Evolutionary conservation across 2,888 invertebrate genomes (phyloP).

Genomic region (Apeira syringaria): DNA sequence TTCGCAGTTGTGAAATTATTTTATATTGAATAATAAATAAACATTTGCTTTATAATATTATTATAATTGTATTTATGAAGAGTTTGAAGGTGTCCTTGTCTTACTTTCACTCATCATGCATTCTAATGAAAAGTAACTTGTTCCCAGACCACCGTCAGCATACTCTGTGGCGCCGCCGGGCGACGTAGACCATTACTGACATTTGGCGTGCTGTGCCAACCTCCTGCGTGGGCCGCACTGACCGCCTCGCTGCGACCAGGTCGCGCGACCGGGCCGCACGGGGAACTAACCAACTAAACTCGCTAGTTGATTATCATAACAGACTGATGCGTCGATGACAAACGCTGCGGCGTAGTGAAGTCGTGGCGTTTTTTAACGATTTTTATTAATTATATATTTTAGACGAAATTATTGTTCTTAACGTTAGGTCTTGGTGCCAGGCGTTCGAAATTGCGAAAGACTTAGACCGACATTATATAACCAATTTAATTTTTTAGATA

Average conservation of each 20-base stretch:
- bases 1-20: too few relatives aligned
- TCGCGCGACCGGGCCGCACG: too few relatives aligned
- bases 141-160: constrained; percentile 67
- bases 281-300: constrained; percentile 19
- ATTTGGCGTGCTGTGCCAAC: constrained; percentile 55
- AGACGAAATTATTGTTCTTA: constrained; percentile 11
- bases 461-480: neutral
- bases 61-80: too few relatives aligned
- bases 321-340: constrained; percentile 27
- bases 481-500: neutral
- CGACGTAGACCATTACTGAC: constrained; percentile 74
- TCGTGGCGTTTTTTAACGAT: constrained; percentile 25
- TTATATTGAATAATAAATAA: too few relatives aligned
- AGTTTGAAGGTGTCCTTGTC: too few relatives aligned
- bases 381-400: constrained; percentile 5
- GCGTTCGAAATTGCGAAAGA: neutral
- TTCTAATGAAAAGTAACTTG: too few relatives aligned
- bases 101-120: too few relatives aligned
- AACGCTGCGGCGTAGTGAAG: constrained; percentile 26
- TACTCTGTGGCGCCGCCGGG: constrained; percentile 71
- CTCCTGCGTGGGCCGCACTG: constrained; percentile 39
- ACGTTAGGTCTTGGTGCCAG: constrained; percentile 3
- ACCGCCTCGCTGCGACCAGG: constrained; percentile 1
- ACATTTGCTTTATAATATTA: too few relatives aligned
- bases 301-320: constrained; percentile 17